Conservation (phyloP, 2,113 vertebrate species). For the Melanotaenia duboulayi region DNA sequence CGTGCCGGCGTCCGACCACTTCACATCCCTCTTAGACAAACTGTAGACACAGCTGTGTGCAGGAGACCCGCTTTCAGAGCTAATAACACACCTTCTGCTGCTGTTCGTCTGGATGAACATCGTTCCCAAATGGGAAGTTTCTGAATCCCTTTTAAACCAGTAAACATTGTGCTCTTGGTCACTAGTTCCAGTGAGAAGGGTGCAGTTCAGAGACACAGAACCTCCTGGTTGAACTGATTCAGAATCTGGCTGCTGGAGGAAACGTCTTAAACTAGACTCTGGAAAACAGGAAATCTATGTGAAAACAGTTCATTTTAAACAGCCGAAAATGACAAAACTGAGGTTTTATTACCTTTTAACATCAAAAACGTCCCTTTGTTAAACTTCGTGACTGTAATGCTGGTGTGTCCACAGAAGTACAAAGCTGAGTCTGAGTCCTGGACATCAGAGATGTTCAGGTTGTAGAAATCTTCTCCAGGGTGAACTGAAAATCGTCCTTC, state of each 20-base stretch:
- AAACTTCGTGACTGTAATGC: constrained; percentile 29
- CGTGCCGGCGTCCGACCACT: constrained; percentile 24
- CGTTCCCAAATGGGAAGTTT: constrained; percentile 28
- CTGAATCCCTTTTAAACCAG: constrained; percentile 64
- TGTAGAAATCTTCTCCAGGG: neutral
- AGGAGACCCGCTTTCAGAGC: neutral
- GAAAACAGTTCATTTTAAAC: neutral
- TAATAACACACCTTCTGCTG: constrained; percentile 34
- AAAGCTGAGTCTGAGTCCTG: constrained; percentile 48
- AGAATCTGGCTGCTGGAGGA: constrained; percentile 25
- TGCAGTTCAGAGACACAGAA: constrained; percentile 64
- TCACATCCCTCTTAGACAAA: constrained; percentile 38
- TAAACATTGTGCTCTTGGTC: constrained; percentile 50
- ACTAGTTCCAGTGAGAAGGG: constrained; percentile 42
- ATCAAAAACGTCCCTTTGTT: constrained; percentile 47
- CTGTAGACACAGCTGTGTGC: constrained; percentile 50
- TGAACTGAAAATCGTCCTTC: constrained; percentile 32
- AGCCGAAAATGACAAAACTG: neutral
- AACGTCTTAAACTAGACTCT: constrained; percentile 24
- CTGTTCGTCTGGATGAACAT: constrained; percentile 41
- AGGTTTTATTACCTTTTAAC: constrained; percentile 29
- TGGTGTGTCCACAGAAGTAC: constrained; percentile 64
- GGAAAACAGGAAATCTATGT: neutral
- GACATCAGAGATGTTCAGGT: constrained; percentile 53
- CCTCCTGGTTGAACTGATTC: constrained; percentile 46